Evolutionary conservation across 2,888 invertebrate species (phyloP).

Genomic region (Eupithecia centaureata): DNA sequence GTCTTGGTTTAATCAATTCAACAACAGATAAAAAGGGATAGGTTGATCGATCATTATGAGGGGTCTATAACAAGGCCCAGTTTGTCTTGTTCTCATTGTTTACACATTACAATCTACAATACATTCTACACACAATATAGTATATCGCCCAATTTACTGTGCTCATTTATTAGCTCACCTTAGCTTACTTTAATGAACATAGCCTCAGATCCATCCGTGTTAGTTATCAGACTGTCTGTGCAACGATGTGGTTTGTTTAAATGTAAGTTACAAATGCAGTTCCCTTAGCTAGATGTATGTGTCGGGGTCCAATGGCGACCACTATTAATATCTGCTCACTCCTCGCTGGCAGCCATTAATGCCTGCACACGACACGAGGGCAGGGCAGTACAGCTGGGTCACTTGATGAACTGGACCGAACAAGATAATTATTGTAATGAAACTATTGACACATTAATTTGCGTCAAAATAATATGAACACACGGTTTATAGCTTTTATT

Average conservation of each 20-base stretch:
- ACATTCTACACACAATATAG: not conserved
- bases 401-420: not conserved
- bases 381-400: not conserved
- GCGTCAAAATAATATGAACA: no score
- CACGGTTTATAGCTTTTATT: no score
- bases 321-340: slow-evolving; percentile 7
- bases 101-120: no score
- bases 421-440: no score
- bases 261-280: not conserved
- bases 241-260: not conserved
- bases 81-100: not conserved
- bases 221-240: not conserved
- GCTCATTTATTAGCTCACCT: not conserved
- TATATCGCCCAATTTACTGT: not conserved
- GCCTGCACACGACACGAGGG: not conserved
- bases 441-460: no score
- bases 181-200: not conserved
- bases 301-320: not conserved
- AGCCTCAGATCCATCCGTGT: not conserved
- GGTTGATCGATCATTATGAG: not conserved
- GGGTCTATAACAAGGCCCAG: not conserved
- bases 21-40: not conserved
- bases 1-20: not conserved
- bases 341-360: slow-evolving; percentile 13
- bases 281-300: not conserved